These are phyloP conservation scores for Diploptera punctata DNA, from an alignment of 2,888 invertebrate genomes.

Conservation along the genomic window DNA sequence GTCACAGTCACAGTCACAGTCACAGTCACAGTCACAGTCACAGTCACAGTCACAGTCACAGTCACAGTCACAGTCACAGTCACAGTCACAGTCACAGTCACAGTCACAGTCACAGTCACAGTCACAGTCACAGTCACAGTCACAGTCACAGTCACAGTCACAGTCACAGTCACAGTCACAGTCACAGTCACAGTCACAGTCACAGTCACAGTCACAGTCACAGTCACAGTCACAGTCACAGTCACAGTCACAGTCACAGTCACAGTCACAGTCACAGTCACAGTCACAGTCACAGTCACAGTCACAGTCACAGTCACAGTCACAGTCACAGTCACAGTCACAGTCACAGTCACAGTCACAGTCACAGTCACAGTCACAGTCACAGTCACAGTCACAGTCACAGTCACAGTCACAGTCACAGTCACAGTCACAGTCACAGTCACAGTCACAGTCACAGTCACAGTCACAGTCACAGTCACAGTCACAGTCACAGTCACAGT, in stretches of 20 bases:
- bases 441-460: not conserved
- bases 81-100: conserved; percentile 14
- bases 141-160: conserved; percentile 19
- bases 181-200: not conserved
- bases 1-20: conserved; percentile 15
- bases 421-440: not conserved
- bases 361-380: not conserved
- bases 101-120: conserved; percentile 17
- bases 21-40: conserved; percentile 9
- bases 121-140: conserved; percentile 23
- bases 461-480: not conserved
- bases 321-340: conserved; percentile 18
- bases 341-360: conserved; percentile 23
- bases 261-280: not conserved
- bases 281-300: conserved; percentile 12
- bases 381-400: not conserved
- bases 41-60: not conserved
- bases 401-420: not conserved
- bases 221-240: not conserved
- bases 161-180: conserved; percentile 16
- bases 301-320: not conserved
- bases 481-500: conserved; percentile 15
- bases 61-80: conserved; percentile 23
- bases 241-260: not conserved
- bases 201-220: not conserved